Percentiles rank a stretch among this genome's conserved stretches.
Evolutionary conservation across 2,113 vertebrate genomes (phyloP).

Genomic region (Mixornis gularis): DNA sequence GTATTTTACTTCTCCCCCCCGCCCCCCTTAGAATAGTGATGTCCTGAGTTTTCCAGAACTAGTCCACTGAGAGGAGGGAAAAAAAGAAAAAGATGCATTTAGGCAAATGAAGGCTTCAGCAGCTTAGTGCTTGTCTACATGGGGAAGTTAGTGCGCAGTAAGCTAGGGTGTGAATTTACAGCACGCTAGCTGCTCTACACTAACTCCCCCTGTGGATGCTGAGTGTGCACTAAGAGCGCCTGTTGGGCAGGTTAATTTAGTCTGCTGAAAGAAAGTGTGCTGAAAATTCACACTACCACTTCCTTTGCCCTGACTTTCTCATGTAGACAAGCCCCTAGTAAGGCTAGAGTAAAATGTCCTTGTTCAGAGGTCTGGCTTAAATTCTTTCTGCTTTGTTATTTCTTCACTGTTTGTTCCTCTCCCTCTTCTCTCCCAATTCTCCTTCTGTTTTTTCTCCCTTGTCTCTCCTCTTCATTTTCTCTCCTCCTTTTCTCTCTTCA

Average conservation of each 20-base stretch:
- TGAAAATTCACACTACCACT: constrained; percentile 5
- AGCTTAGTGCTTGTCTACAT: constrained; percentile 61
- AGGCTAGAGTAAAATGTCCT: neutral
- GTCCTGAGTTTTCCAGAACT: neutral
- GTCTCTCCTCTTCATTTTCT: neutral
- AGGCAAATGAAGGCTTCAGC: constrained; percentile 20
- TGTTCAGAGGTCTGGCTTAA: neutral
- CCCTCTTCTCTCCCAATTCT: neutral
- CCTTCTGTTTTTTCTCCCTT: neutral
- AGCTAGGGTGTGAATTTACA: constrained; percentile 58
- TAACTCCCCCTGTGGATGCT: constrained; percentile 64
- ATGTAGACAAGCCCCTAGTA: constrained; percentile 55
- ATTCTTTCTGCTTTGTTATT: neutral
- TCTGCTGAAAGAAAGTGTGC: constrained; percentile 15
- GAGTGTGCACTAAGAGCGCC: constrained; percentile 59
- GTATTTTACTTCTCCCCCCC: neutral
- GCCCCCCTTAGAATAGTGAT: neutral
- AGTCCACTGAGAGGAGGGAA: neutral
- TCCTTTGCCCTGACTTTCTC: constrained; percentile 36
- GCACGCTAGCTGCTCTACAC: constrained; percentile 65
- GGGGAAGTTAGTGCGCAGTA: constrained; percentile 66
- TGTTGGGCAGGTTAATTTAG: constrained; percentile 1
- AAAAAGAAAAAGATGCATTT: neutral
- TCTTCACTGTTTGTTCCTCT: neutral
- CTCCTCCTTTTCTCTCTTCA: neutral